Conservation (phyloP, 1,140 invertebrate genomes). For the Mya arenaria region DNA sequence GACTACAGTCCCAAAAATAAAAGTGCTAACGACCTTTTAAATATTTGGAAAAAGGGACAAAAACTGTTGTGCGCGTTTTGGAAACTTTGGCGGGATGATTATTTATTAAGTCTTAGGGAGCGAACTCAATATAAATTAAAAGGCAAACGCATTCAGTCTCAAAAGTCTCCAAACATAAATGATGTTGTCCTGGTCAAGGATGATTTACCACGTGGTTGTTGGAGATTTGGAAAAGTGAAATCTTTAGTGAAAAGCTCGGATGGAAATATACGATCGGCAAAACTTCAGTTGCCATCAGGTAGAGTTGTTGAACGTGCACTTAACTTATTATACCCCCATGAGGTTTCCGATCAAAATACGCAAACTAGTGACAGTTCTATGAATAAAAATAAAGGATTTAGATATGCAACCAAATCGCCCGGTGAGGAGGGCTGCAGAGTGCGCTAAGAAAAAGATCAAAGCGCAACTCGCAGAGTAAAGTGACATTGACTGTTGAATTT, state of each 20-base stretch:
- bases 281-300: constrained; percentile 5
- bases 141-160: constrained; percentile 2
- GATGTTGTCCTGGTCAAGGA: constrained; percentile 18
- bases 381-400: too few relatives aligned
- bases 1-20: background rate
- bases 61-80: background rate
- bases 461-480: too few relatives aligned
- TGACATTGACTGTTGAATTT: too few relatives aligned
- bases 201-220: constrained; percentile 4
- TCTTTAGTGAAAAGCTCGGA: background rate
- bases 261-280: constrained; percentile 9
- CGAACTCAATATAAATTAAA: constrained; percentile 9
- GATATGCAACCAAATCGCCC: too few relatives aligned
- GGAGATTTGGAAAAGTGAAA: background rate
- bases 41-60: constrained; percentile 7
- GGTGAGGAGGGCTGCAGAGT: too few relatives aligned
- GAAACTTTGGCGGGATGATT: background rate
- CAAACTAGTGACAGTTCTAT: too few relatives aligned
- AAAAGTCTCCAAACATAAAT: background rate
- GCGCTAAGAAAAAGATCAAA: too few relatives aligned
- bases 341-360: too few relatives aligned
- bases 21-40: background rate
- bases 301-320: background rate
- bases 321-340: background rate
- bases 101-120: constrained; percentile 6